Evolutionary conservation across 1,140 invertebrate species (phyloP).

Genomic region (Drosophila ercepeae): DNA sequence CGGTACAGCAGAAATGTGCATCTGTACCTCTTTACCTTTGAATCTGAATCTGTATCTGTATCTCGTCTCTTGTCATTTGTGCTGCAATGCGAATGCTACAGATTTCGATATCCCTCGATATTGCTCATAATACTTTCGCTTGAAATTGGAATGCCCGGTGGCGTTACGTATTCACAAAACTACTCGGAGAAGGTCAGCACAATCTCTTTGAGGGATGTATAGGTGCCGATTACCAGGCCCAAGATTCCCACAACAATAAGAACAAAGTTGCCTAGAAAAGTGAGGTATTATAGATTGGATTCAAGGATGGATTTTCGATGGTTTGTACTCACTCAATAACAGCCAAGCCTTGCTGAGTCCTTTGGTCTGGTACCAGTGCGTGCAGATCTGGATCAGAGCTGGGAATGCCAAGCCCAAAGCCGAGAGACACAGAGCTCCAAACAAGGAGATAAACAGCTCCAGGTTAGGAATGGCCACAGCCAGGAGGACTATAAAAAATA

Average conservation of each 20-base stretch:
- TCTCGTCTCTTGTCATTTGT: slow-evolving; percentile 42
- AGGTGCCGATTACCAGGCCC: slow-evolving; percentile 89
- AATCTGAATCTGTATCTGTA: slow-evolving; percentile 24
- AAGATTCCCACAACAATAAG: slow-evolving; percentile 88
- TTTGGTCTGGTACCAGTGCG: slow-evolving; percentile 86
- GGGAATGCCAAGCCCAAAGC: slow-evolving; percentile 94
- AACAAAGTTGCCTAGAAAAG: slow-evolving; percentile 87
- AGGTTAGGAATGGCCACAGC: slow-evolving; percentile 92
- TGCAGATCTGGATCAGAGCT: slow-evolving; percentile 90
- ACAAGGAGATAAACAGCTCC: slow-evolving; percentile 94
- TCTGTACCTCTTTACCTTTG: slow-evolving; percentile 4
- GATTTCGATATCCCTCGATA: slow-evolving; percentile 41
- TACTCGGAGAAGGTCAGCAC: slow-evolving; percentile 85
- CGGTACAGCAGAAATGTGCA: slow-evolving; percentile 22
- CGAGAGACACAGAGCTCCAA: slow-evolving; percentile 94
- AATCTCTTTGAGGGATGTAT: slow-evolving; percentile 88
- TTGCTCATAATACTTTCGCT: slow-evolving; percentile 74
- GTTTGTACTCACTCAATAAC: slow-evolving; percentile 55
- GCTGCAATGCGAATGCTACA: slow-evolving; percentile 41
- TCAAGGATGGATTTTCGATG: no score
- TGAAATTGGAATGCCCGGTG: slow-evolving; percentile 60
- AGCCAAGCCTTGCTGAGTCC: slow-evolving; percentile 75
- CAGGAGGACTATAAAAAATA: slow-evolving; percentile 87
- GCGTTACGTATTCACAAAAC: slow-evolving; percentile 29
- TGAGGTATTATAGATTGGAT: neutral